Evolutionary conservation across 2,113 vertebrate genomes (phyloP), one percentile per base, ranked within the genome.

Genomic region (Hypomesus transpacificus): DNA sequence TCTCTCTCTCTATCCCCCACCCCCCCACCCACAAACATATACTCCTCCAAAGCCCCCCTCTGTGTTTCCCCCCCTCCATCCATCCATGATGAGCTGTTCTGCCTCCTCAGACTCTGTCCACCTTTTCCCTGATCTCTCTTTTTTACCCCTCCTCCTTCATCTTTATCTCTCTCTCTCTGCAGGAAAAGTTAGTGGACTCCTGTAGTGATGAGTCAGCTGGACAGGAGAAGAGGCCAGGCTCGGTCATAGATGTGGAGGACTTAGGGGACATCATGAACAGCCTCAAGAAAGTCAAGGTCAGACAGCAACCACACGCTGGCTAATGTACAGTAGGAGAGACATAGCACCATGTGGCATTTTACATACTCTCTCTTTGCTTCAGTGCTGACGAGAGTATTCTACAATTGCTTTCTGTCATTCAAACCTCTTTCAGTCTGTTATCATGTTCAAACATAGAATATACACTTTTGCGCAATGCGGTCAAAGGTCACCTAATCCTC

Each of bases 231-330:
- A 79, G 63, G 11, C 64, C 62, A 0, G 82, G 74, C 14, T 83
- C 90, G 1, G 88, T 98, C 9, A 46, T 97, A 0, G 96, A 98
- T 64, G 88, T 98, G 62, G 97, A 99, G 80, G 97, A 96, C 86
- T 91, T 98, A 0, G 96, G 96, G 34, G 87, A 80, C 61, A 77
- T 96, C n/a, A 89, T 97, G 93, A 92, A 63, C 68, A 86, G 60
- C 3, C 18, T 87, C 81, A 97, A 89, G 87, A 94, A 91, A 87
- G 85, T 87, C 53, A 95, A 98, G 96, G 96, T 96, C 89, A 51
- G 72, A 14, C 68, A 81, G 85, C 24, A 5, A 34, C 21, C 28
- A 17, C 0, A 20, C 8, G 31, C 26, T 2, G 7, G 21, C 5
- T 21, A 0, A 28, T 50, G n/a, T 56, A 61, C 21, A 28, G 18